A percentile compares a stretch with the other conserved stretches of the same genome.
These are phyloP conservation scores for Mylabris phalerata DNA, from an alignment of 1,140 invertebrate genomes.

Conservation along the genomic window DNA sequence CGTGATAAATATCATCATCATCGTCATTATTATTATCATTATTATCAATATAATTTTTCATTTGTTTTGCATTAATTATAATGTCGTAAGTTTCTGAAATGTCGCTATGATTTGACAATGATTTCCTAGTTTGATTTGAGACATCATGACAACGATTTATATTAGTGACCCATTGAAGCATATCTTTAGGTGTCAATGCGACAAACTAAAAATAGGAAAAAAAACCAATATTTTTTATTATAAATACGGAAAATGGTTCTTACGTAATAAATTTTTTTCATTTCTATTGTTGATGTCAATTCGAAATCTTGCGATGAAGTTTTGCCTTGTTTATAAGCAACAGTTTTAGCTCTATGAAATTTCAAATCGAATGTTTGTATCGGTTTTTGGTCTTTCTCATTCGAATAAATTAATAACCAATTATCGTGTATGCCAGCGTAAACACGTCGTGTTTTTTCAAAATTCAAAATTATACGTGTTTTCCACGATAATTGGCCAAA, in stretches of 20 bases:
- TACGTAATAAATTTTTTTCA: slow-evolving; percentile 19
- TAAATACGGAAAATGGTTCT: background rate
- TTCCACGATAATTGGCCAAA: slow-evolving; percentile 21
- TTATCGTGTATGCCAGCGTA: slow-evolving; percentile 17
- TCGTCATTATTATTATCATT: background rate
- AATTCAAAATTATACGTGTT: slow-evolving; percentile 18
- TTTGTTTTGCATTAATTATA: background rate
- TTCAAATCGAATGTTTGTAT: slow-evolving; percentile 19
- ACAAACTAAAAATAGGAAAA: slow-evolving; percentile 18
- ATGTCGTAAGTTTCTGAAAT: slow-evolving; percentile 4
- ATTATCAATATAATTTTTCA: slow-evolving; percentile 1
- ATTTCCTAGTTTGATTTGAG: background rate
- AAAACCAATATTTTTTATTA: background rate
- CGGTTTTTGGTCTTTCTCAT: slow-evolving; percentile 22
- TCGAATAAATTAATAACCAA: slow-evolving; percentile 22
- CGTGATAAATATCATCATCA: slow-evolving; percentile 5
- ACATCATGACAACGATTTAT: slow-evolving; percentile 23
- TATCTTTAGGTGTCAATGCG: slow-evolving; percentile 22
- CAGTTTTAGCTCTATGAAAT: slow-evolving; percentile 15
- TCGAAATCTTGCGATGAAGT: slow-evolving; percentile 6
- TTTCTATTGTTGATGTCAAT: slow-evolving; percentile 6
- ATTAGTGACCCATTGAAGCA: slow-evolving; percentile 21
- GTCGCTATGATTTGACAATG: background rate
- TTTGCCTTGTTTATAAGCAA: slow-evolving; percentile 7
- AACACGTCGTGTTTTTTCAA: slow-evolving; percentile 19